These are phyloP conservation scores for Pandemis heparana DNA, from an alignment of 2,888 invertebrate genomes.

Conservation along the genomic window DNA sequence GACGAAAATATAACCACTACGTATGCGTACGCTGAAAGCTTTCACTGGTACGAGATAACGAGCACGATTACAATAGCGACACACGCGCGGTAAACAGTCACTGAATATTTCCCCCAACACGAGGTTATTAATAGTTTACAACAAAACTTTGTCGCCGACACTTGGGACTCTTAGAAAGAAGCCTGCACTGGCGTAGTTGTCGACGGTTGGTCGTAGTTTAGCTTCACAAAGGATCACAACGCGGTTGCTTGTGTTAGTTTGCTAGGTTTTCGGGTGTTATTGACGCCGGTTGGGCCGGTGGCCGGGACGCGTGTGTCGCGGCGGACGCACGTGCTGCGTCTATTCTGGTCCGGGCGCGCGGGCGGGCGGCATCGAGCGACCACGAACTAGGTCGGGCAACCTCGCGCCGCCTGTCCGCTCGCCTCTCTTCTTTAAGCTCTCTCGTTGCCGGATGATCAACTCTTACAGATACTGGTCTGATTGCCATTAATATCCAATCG, in stretches of 20 bases:
- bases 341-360: slow-evolving; percentile 78
- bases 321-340: slow-evolving; percentile 83
- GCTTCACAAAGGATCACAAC: slow-evolving; percentile 55
- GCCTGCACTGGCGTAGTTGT: slow-evolving; percentile 32
- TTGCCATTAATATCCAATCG: slow-evolving; percentile 7
- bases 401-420: slow-evolving; percentile 46
- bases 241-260: slow-evolving; percentile 52
- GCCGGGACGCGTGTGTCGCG: slow-evolving; percentile 68
- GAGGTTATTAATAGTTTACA: slow-evolving; percentile 65
- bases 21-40: slow-evolving; percentile 54
- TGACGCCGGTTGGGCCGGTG: slow-evolving; percentile 43
- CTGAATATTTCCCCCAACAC: slow-evolving; percentile 62
- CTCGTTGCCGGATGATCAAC: slow-evolving; percentile 45
- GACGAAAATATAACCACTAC: slow-evolving; percentile 20
- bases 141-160: slow-evolving; percentile 47
- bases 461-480: neutral
- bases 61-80: slow-evolving; percentile 72
- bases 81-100: slow-evolving; percentile 57
- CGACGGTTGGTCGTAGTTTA: slow-evolving; percentile 20
- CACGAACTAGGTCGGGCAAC: slow-evolving; percentile 76
- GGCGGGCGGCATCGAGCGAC: slow-evolving; percentile 75
- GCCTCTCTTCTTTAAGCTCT: slow-evolving; percentile 50
- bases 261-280: slow-evolving; percentile 46
- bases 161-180: slow-evolving; percentile 45
- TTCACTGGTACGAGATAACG: slow-evolving; percentile 67